phyloP scores from a whole-genome alignment of 1,140 invertebrate genomes.

The Drosophila punjabiensis region DNA sequence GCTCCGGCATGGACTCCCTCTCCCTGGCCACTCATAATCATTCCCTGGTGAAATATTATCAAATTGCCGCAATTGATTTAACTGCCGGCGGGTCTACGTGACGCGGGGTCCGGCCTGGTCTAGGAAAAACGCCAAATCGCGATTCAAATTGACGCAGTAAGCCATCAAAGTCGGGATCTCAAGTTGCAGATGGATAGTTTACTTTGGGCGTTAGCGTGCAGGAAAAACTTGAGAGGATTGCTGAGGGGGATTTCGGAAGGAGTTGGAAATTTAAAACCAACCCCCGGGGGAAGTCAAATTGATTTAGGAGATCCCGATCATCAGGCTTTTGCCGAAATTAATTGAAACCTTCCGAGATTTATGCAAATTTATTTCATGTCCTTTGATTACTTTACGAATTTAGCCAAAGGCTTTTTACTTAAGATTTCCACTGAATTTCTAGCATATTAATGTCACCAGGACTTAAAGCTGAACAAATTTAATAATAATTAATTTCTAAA shows the following conservation, averaged over 20 bases:
- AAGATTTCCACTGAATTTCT: background rate
- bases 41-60: constrained; percentile 82
- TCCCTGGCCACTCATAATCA: constrained; percentile 65
- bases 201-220: constrained; percentile 1
- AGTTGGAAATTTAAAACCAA: constrained; percentile 3
- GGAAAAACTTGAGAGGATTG: constrained; percentile 18
- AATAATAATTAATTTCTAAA: background rate
- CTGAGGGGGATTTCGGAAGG: background rate
- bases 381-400: background rate
- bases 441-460: background rate
- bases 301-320: constrained; percentile 28
- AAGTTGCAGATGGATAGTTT: constrained; percentile 54
- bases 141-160: constrained; percentile 43
- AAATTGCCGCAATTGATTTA: constrained; percentile 82
- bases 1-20: constrained; percentile 15
- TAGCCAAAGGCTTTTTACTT: background rate
- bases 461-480: background rate
- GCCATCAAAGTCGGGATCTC: constrained; percentile 46
- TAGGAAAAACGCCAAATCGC: constrained; percentile 33
- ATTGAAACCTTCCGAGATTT: background rate
- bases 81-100: constrained; percentile 68
- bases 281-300: constrained; percentile 4
- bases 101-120: constrained; percentile 40
- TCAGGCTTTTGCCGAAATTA: constrained; percentile 11
- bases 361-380: background rate